Percentiles rank a stretch among this genome's conserved stretches.
These are phyloP conservation scores for Narcine bancroftii DNA, from an alignment of 2,113 vertebrate species.

Conservation along the genomic window DNA sequence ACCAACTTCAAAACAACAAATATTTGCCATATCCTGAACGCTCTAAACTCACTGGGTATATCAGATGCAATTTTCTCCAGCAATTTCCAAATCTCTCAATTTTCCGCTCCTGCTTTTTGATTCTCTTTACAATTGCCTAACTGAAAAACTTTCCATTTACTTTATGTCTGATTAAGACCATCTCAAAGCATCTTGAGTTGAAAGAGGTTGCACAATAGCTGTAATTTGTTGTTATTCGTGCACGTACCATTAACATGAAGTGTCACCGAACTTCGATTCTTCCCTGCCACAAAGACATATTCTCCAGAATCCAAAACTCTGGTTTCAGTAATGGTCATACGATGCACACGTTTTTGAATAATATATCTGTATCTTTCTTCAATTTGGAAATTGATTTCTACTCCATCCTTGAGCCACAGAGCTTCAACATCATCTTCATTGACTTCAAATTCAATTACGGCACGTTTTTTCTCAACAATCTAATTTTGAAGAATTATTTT, in stretches of 20 bases:
- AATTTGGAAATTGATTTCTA: constrained; percentile 76
- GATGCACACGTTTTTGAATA: constrained; percentile 77
- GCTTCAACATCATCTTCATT: constrained; percentile 90
- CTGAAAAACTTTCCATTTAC: neutral
- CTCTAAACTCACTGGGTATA: neutral
- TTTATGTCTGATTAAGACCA: neutral
- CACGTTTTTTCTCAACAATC: constrained; percentile 86
- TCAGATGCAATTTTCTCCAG: neutral
- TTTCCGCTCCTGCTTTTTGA: neutral
- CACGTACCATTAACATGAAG: constrained; percentile 78
- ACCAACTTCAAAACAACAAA: neutral
- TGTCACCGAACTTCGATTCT: constrained; percentile 71
- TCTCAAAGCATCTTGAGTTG: neutral
- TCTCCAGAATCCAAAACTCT: constrained; percentile 81
- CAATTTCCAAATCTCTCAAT: neutral
- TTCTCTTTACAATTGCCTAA: neutral
- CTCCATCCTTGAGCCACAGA: constrained; percentile 83
- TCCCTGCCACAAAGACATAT: constrained; percentile 86
- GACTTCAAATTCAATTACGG: constrained; percentile 90
- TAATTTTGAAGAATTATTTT: constrained; percentile 44
- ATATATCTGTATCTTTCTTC: constrained; percentile 78
- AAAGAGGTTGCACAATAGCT: neutral
- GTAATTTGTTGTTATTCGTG: neutral
- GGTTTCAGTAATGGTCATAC: constrained; percentile 83
- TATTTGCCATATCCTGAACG: neutral